Conservation (phyloP, 1,140 invertebrate genomes). For the Pseudomyrmex cubaensis region DNA sequence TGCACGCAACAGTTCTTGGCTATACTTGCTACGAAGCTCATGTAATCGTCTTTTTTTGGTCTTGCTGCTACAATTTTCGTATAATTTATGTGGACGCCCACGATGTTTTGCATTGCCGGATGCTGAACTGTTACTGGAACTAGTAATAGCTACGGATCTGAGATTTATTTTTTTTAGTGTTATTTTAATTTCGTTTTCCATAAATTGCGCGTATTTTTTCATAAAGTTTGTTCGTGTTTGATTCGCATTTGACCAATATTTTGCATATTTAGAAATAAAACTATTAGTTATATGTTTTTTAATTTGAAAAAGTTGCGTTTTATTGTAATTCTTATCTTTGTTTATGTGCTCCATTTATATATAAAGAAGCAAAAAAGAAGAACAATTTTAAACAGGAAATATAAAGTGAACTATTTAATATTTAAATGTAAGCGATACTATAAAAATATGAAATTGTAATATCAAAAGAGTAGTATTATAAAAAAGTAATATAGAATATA, state of each 20-base stretch:
- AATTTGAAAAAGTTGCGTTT: constrained; percentile 22
- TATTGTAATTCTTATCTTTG: neutral
- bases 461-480: neutral
- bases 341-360: constrained; percentile 16
- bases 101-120: constrained; percentile 2
- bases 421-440: neutral
- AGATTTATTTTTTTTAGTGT: constrained; percentile 12
- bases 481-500: too few species aligned
- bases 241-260: constrained; percentile 27
- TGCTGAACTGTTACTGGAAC: neutral
- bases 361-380: neutral
- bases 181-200: constrained; percentile 28
- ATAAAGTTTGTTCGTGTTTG: neutral
- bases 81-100: neutral
- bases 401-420: neutral
- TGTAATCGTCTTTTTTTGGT: too few species aligned
- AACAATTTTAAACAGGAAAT: neutral
- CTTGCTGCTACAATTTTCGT: neutral
- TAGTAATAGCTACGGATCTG: neutral
- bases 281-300: constrained; percentile 30
- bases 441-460: neutral
- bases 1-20: too few species aligned
- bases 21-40: too few species aligned
- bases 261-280: constrained; percentile 35
- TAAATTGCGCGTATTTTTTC: neutral